A percentile compares a stretch with the other conserved stretches of the same genome.
These are phyloP conservation scores for Eurystomus gularis DNA, from an alignment of 2,113 vertebrate species.

Conservation along the genomic window DNA sequence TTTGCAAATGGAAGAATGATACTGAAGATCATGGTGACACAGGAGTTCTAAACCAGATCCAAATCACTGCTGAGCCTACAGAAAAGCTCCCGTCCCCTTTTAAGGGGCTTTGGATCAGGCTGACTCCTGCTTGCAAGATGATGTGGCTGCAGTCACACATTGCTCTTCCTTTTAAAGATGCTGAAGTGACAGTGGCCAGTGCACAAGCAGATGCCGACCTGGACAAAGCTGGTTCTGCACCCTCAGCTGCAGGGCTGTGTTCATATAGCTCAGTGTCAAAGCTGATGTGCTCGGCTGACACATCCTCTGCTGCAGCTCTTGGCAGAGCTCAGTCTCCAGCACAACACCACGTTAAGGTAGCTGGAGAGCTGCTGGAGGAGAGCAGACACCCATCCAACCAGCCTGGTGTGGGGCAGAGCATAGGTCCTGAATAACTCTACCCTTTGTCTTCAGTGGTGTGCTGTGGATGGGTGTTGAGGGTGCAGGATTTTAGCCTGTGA, in stretches of 20 bases:
- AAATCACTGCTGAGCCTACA: not conserved
- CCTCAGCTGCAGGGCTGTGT: not conserved
- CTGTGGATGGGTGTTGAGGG: not conserved
- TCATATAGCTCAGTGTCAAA: fast-evolving
- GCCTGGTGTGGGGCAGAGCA: not conserved
- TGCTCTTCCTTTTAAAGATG: not conserved
- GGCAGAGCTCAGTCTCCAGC: too few relatives aligned
- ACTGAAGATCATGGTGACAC: fast-evolving
- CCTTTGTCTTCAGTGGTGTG: not conserved
- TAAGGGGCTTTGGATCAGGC: not conserved
- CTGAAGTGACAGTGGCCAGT: not conserved
- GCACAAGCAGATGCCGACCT: not conserved
- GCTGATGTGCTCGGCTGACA: not conserved
- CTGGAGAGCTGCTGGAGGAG: not conserved
- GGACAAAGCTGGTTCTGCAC: not conserved
- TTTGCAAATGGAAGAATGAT: not conserved
- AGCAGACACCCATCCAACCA: not conserved
- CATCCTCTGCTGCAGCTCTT: not conserved
- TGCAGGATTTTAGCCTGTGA: not conserved
- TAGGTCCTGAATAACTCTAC: not conserved
- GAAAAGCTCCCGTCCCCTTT: not conserved
- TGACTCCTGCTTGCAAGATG: not conserved
- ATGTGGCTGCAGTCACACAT: fast-evolving
- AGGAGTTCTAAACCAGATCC: not conserved
- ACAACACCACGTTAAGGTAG: not conserved